These are phyloP conservation scores for Bugulina stolonifera DNA, from an alignment of 2,888 invertebrate genomes.

Conservation along the genomic window DNA sequence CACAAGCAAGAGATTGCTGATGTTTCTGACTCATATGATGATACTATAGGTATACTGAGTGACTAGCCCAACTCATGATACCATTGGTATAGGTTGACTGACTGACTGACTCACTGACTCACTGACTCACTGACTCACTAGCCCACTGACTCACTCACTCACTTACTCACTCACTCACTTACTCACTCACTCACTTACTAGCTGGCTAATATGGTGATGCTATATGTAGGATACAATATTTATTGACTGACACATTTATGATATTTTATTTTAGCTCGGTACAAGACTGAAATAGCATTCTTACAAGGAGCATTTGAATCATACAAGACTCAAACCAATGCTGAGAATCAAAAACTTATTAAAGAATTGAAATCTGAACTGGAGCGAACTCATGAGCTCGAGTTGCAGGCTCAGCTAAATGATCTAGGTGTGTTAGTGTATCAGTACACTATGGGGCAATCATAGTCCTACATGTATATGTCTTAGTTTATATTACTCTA, in stretches of 20 bases:
- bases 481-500: no score
- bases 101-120: no score
- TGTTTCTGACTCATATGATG: background rate
- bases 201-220: no score
- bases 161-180: no score
- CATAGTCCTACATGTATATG: no score
- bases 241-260: background rate
- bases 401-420: conserved; percentile 33
- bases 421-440: conserved; percentile 26
- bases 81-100: no score
- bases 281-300: conserved; percentile 46
- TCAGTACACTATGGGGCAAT: no score
- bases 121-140: no score
- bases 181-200: no score
- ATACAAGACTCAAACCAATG: conserved; percentile 36
- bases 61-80: no score
- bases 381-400: conserved; percentile 34
- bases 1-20: background rate
- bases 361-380: conserved; percentile 40
- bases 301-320: conserved; percentile 51
- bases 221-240: background rate
- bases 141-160: no score
- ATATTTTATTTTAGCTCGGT: conserved; percentile 35
- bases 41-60: conserved; percentile 14
- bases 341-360: conserved; percentile 44